phyloP scores from a whole-genome alignment of 2,888 invertebrate species.

The Chymomyza amoena region DNA sequence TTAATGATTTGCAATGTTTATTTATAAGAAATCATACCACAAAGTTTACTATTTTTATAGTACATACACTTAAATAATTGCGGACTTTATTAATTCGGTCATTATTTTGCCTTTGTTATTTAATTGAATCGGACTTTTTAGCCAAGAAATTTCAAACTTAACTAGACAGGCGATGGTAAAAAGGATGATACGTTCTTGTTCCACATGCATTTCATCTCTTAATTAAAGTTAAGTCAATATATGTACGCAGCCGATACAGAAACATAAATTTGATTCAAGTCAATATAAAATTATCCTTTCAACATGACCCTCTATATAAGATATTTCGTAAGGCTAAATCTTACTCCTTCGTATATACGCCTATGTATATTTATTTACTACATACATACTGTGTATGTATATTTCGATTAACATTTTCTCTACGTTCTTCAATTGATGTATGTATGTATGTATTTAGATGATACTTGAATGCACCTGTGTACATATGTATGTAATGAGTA shows the following conservation, averaged over 20 bases:
- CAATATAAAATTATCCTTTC: neutral
- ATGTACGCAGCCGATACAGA: neutral
- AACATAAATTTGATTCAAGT: neutral
- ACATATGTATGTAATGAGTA: neutral
- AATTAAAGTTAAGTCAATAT: neutral
- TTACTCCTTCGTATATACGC: neutral
- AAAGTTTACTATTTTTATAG: constrained; percentile 2
- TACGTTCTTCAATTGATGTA: constrained; percentile 25
- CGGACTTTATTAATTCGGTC: neutral
- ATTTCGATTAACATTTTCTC: constrained; percentile 61
- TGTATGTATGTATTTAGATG: neutral
- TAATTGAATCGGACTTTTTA: neutral
- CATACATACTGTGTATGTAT: neutral
- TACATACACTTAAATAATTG: constrained; percentile 10
- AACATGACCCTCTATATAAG: neutral
- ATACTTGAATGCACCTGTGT: neutral
- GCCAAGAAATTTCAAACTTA: neutral
- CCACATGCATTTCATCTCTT: neutral
- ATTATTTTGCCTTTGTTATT: constrained; percentile 1
- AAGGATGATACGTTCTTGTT: neutral
- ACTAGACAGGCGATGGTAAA: neutral
- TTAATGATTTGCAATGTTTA: constrained; percentile 42
- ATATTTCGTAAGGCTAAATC: neutral
- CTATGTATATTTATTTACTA: constrained; percentile 13
- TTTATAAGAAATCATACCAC: constrained; percentile 37